A percentile compares a stretch with the other conserved stretches of the same genome.
Evolutionary conservation across 2,797 vertebrate species (phyloP).

Genomic region (Tenualosa thibaudeaui): DNA sequence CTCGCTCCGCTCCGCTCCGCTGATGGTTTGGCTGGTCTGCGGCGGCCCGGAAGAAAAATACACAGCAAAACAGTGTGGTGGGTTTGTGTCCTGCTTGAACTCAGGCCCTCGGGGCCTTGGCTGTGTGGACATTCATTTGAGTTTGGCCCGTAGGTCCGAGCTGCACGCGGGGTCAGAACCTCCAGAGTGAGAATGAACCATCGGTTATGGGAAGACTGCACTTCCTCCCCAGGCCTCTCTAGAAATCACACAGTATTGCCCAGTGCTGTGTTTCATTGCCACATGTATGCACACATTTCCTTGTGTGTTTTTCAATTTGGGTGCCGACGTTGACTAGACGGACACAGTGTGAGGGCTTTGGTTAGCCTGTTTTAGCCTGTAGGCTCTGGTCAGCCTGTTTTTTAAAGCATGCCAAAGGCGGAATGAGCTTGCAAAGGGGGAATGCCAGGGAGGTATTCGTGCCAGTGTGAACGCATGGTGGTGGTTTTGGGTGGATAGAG

Average conservation of each 20-base stretch:
- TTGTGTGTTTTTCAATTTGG: neutral
- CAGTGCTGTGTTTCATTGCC: neutral
- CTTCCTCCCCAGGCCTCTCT: neutral
- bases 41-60: neutral
- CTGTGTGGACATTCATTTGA: neutral
- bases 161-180: neutral
- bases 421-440: neutral
- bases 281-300: neutral
- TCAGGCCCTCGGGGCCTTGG: neutral
- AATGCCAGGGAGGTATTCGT: conserved; percentile 21
- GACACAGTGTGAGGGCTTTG: neutral
- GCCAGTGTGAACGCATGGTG: conserved; percentile 10
- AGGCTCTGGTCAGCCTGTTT: neutral
- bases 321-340: neutral
- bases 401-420: neutral
- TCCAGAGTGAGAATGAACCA: neutral
- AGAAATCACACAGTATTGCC: neutral
- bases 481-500: conserved; percentile 10
- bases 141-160: neutral
- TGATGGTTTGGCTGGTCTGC: neutral
- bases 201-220: neutral
- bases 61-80: neutral
- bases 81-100: neutral
- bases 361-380: neutral
- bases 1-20: too few relatives aligned